Evolutionary conservation across 2,888 invertebrate genomes (phyloP), one percentile per base, ranked within the genome.

Genomic region (Limnephilus lunatus): DNA sequence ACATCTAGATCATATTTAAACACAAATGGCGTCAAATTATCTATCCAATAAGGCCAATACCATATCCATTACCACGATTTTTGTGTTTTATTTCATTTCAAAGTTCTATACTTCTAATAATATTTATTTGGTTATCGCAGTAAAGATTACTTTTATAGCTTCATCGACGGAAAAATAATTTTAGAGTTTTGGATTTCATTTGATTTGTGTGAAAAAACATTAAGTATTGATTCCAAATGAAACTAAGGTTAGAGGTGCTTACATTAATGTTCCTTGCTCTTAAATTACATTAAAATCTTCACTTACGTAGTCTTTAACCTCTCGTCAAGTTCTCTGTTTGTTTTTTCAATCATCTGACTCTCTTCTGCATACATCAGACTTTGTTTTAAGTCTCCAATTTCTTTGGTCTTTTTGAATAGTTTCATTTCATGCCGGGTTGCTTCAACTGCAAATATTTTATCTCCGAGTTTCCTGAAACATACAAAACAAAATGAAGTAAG

Each of bases 381-480:
- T 83, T 85, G 19, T 89, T 92, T 91, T 35, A n/a, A 31, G n/a
- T 39, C 68, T 31, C 87, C 31, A 4, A 89, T 82, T 82, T 92
- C 91, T 81, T 92, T 93, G 35, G 91, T 53, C 90, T 68, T 85
- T 35, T 89, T 35, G 30, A 92, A 91, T 4, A 91, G 19, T 86
- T 91, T 81, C 81, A 90, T 92, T 92, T 93, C 93, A 15, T 44
- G 39, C 7, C 89, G 68, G 15, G 87, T 81, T 12, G 68, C 19
- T 39, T 87, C 85, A 44, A 87, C 85, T 30, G 19, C 35, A 19
- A 85, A 39, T 48, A 35, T 68, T 83, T 93, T 93, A 30, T 90
- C 82, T n/a, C 32, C 44, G 2, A 90, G 31, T 48, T 81, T 86
- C 81, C 93, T 93, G 83, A 85, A 93, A 91, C 25, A 80, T n/a